Evolutionary conservation across 2,888 invertebrate species (phyloP).

Genomic region (Polylopha cassiicola): DNA sequence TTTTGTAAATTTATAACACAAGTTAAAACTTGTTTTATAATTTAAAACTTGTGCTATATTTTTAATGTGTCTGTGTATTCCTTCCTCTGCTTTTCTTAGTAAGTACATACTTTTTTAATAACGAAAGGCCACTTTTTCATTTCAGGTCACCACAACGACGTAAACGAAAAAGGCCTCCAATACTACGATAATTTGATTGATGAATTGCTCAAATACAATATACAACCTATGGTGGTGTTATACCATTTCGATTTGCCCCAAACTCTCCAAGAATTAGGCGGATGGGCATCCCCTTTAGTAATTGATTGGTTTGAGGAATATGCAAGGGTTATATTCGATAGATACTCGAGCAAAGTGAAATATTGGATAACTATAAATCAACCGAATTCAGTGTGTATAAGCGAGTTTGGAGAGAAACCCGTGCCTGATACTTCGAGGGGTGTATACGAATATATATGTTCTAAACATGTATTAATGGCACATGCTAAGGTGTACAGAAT

Average conservation of each 20-base stretch:
- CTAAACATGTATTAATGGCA: constrained; percentile 73
- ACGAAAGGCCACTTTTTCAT: constrained; percentile 7
- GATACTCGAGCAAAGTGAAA: constrained; percentile 68
- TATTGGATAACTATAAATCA: constrained; percentile 81
- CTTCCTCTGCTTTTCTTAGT: no score
- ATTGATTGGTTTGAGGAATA: constrained; percentile 68
- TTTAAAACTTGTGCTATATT: no score
- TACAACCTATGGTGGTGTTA: constrained; percentile 52
- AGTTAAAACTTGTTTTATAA: no score
- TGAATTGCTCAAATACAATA: constrained; percentile 53
- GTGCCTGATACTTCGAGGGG: constrained; percentile 50
- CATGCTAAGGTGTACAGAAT: constrained; percentile 75
- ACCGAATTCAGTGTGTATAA: constrained; percentile 60
- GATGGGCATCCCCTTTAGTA: constrained; percentile 49
- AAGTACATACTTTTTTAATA: no score
- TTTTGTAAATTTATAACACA: no score
- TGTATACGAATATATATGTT: constrained; percentile 71
- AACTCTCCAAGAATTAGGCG: constrained; percentile 51
- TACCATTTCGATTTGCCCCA: constrained; percentile 61
- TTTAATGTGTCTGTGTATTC: no score
- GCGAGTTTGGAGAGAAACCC: constrained; percentile 58
- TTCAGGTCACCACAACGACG: constrained; percentile 45
- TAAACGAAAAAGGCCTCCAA: constrained; percentile 57
- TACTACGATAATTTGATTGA: constrained; percentile 78
- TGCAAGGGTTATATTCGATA: constrained; percentile 55